phyloP scores from a whole-genome alignment of 2,797 vertebrate species.

The Chrysolophus pictus region DNA sequence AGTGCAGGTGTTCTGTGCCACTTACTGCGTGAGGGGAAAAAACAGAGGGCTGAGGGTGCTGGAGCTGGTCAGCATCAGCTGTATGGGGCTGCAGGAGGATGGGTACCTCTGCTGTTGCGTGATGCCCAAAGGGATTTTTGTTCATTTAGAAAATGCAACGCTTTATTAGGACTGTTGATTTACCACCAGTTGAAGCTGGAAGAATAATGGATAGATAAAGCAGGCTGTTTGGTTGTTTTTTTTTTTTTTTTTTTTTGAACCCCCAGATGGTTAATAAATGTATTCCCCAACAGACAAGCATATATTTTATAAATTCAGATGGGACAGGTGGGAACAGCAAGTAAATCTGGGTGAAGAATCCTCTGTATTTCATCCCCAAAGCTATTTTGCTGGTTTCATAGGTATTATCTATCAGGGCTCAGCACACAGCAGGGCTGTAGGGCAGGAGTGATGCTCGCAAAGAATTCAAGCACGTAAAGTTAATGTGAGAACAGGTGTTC shows the following conservation, averaged over 20 bases:
- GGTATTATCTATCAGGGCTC: constrained; percentile 21
- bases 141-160: constrained; percentile 6
- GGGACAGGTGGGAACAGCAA: background rate
- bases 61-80: background rate
- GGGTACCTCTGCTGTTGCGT: background rate
- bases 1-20: background rate
- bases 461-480: constrained; percentile 47
- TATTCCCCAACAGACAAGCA: background rate
- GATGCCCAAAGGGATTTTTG: background rate
- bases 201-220: background rate
- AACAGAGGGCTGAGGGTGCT: background rate
- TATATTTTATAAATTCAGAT: constrained; percentile 15
- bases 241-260: background rate
- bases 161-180: constrained; percentile 34
- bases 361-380: background rate
- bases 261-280: constrained; percentile 2
- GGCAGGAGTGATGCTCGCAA: constrained; percentile 10
- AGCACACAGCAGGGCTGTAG: background rate
- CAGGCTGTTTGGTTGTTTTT: background rate
- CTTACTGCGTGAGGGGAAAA: accelerated
- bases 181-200: constrained; percentile 43
- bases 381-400: constrained; percentile 18
- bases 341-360: background rate
- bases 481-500: constrained; percentile 66
- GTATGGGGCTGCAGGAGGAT: background rate